Percentiles rank a stretch among this genome's conserved stretches.
These are phyloP conservation scores for Portunus trituberculatus DNA, from an alignment of 1,140 invertebrate species.

Conservation along the genomic window DNA sequence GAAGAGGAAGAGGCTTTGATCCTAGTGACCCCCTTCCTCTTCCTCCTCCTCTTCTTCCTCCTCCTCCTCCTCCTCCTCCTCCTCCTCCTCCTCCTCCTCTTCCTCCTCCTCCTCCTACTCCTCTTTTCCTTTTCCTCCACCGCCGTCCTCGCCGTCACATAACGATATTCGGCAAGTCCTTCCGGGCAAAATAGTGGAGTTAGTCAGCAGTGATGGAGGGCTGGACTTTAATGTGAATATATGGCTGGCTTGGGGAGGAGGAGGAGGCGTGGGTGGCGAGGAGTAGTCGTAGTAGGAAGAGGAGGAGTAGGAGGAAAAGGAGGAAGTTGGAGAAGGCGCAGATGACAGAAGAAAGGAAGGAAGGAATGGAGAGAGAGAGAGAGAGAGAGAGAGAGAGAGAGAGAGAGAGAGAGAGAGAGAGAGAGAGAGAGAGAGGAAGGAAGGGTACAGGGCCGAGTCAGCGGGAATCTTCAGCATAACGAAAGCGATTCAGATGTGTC, in stretches of 20 bases:
- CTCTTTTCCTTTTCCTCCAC: too few relatives aligned
- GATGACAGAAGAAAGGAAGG: not conserved
- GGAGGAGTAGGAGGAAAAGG: not conserved
- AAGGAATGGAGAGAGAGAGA: not conserved
- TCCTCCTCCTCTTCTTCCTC: too few relatives aligned
- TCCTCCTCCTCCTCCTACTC: too few relatives aligned
- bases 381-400: not conserved
- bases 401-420: not conserved
- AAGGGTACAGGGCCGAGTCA: not conserved
- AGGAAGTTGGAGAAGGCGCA: not conserved
- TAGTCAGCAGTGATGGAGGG: constrained; percentile 9
- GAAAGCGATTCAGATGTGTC: not conserved
- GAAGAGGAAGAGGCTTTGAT: too few relatives aligned
- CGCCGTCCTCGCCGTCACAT: not conserved
- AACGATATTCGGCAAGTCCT: constrained; percentile 7
- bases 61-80: too few relatives aligned
- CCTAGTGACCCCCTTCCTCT: too few relatives aligned
- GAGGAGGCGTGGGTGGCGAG: not conserved
- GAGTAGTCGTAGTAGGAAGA: not conserved
- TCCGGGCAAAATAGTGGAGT: constrained; percentile 12
- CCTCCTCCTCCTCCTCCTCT: too few relatives aligned
- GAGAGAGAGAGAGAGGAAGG: not conserved
- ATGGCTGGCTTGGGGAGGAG: not conserved
- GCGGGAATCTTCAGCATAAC: not conserved
- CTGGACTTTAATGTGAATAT: constrained; percentile 1